Conservation (phyloP, 1,140 invertebrate species). For the Saccostrea cuccullata region DNA sequence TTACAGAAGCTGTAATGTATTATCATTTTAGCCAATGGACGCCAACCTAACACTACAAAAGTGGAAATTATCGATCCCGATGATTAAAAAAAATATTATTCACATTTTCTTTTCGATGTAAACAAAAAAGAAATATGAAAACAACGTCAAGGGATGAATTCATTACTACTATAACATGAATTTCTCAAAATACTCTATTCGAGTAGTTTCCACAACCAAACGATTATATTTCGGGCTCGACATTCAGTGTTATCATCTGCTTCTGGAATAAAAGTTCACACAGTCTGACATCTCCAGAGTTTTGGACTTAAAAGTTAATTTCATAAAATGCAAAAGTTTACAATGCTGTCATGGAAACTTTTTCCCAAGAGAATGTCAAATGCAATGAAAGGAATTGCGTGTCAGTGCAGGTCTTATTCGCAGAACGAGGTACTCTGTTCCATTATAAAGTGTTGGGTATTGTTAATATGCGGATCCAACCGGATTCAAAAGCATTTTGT, state of each 20-base stretch:
- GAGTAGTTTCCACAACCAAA: background rate
- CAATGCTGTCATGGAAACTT: conserved; percentile 21
- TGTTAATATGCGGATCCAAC: background rate
- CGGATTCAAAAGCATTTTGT: background rate
- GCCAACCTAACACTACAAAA: no score
- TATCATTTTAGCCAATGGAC: no score
- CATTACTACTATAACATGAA: background rate
- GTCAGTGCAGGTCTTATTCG: background rate
- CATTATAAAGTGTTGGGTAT: no score
- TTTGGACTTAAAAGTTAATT: background rate
- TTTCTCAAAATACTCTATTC: background rate
- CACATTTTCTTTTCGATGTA: no score
- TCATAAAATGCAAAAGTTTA: background rate
- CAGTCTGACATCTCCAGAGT: background rate
- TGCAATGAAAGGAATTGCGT: background rate
- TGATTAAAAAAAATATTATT: no score
- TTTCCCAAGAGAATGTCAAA: background rate
- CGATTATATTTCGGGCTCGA: background rate
- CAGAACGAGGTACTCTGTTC: background rate
- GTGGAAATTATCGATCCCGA: no score
- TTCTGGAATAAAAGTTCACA: background rate
- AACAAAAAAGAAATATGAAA: no score
- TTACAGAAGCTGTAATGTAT: no score
- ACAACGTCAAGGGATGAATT: no score
- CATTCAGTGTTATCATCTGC: background rate